phyloP scores from a whole-genome alignment of 1,140 invertebrate genomes.

The Bombus confusus region DNA sequence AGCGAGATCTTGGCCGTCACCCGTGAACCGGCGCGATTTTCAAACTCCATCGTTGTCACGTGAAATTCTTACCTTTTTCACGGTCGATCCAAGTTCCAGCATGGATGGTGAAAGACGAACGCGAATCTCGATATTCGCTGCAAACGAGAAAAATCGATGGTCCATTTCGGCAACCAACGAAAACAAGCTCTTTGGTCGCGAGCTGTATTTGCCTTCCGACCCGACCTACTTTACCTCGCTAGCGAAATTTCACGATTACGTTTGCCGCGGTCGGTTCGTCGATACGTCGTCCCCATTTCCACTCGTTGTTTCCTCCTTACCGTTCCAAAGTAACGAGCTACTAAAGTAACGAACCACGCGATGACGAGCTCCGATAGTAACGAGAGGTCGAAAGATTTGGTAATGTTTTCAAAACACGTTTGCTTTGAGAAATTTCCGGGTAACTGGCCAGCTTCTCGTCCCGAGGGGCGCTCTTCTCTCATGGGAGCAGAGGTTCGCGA shows the following conservation, averaged over 20 bases:
- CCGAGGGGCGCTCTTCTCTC: conserved; percentile 22
- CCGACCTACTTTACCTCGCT: conserved; percentile 18
- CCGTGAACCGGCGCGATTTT: background rate
- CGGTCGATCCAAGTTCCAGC: background rate
- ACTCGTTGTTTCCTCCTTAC: background rate
- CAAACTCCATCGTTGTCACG: background rate
- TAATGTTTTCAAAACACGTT: background rate
- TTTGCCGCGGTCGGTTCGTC: background rate
- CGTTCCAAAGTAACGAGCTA: background rate
- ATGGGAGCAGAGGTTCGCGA: conserved; percentile 14
- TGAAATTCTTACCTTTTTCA: background rate
- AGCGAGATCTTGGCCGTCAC: background rate
- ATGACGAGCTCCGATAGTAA: background rate
- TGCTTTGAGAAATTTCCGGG: background rate
- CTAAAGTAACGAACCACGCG: too few relatives aligned
- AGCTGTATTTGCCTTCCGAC: background rate
- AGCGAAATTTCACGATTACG: background rate
- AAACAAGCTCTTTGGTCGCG: background rate
- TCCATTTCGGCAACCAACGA: background rate
- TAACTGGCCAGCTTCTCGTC: conserved; percentile 23
- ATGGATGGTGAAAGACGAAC: background rate
- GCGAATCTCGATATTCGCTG: too few relatives aligned
- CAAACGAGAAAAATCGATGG: background rate
- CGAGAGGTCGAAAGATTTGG: background rate
- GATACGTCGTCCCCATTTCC: background rate